These are phyloP conservation scores for Aphodius granarius DNA, from an alignment of 2,888 invertebrate species.

Conservation along the genomic window DNA sequence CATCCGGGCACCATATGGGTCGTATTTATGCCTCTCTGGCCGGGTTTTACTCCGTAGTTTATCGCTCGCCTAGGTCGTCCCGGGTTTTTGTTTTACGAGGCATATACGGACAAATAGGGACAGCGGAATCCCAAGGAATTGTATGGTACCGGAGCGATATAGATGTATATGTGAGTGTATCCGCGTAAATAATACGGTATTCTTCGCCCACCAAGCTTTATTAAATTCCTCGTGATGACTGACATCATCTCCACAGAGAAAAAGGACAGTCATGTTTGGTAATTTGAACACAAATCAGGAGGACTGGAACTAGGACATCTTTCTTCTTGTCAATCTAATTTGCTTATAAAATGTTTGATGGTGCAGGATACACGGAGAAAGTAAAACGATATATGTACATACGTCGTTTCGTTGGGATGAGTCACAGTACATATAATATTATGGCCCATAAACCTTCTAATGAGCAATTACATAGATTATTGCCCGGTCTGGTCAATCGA, in stretches of 20 bases:
- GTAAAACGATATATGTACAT: not conserved
- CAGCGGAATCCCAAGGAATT: not conserved
- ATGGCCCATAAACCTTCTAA: not conserved
- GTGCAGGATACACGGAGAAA: not conserved
- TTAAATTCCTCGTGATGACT: not conserved
- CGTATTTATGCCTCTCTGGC: slow-evolving; percentile 28
- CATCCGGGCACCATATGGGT: slow-evolving; percentile 45
- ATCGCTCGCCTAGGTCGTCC: not conserved
- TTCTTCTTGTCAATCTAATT: too few species aligned
- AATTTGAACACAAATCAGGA: too few species aligned
- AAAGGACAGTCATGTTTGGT: not conserved
- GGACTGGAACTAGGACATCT: too few species aligned
- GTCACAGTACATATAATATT: not conserved
- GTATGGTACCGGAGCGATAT: not conserved
- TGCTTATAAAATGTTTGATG: not conserved
- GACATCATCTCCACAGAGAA: not conserved
- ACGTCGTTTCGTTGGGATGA: not conserved
- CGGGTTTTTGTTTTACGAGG: slow-evolving; percentile 10
- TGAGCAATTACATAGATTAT: not conserved
- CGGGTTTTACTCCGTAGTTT: slow-evolving; percentile 12
- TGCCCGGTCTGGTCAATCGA: not conserved
- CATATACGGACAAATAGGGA: slow-evolving; percentile 4
- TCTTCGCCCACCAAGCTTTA: not conserved
- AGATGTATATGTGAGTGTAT: not conserved
- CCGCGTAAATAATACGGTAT: not conserved